Evolutionary conservation across 2,888 invertebrate species (phyloP), one percentile per base, ranked within the genome.

Genomic region (Spialia ferax): DNA sequence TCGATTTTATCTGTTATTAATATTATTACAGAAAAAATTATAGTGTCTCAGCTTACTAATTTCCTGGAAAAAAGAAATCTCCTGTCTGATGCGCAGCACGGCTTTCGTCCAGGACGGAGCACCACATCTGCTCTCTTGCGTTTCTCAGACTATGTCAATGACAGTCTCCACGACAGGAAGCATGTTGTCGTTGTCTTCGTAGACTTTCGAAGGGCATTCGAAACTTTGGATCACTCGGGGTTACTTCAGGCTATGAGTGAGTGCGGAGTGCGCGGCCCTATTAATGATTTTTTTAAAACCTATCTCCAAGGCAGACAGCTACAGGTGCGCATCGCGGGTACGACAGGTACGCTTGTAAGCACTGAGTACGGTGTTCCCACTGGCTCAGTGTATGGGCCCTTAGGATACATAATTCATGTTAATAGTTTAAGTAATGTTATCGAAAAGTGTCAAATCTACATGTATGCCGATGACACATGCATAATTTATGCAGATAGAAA

Each of bases 1-100:
- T 66, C 69, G 4, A 70, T 71, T 1, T 56, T 71, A 45, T 26
- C 32, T 22, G 61, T 50, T 8, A 42, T 52, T 11, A 52, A 52
- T 52, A 52, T 52, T 52, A 38, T 57, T 22, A 11, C 38, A 2
- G 57, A 57, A 38, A 57, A 57, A n/a, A 18, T 38, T 22, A 57
- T 38, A 57, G 35, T 57, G 5, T 20, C 35, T 11, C 57, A 57
- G n/a, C 10, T 57, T 20, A 57, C 22, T 38, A 57, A 57, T 13
- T 57, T 57, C 8, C n/a, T 57, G 11, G 22, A 35, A 15, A 55
- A 13, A 23, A 52, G 1, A 3, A 52, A 22, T 13, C 22, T 52
- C 10, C n/a, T 38, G 11, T 1, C 57, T 4, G 56, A 56, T 35
- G 56, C 18, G 10, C 56, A 56, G 18, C 56, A 56, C 56, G 35